phyloP scores from a whole-genome alignment of 2,797 vertebrate genomes.

The Enteromius argenteus region DNA sequence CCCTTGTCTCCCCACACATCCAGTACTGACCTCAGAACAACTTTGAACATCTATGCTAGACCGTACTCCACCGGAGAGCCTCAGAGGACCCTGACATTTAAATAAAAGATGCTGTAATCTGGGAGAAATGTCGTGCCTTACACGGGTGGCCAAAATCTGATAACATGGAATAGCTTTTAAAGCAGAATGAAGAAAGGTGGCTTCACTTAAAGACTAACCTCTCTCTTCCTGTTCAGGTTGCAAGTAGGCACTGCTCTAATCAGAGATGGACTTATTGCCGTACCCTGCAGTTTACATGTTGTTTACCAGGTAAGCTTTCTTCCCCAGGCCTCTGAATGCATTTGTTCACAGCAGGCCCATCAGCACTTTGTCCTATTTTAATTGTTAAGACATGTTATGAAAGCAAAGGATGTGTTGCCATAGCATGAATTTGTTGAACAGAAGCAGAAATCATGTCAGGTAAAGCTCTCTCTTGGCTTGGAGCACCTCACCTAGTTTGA shows the following conservation, averaged over 20 bases:
- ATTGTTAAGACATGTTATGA: slow-evolving; percentile 65
- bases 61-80: slow-evolving; percentile 63
- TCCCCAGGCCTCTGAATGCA: slow-evolving; percentile 11
- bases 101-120: slow-evolving; percentile 79
- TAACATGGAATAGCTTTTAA: slow-evolving; percentile 78
- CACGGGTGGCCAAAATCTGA: slow-evolving; percentile 72
- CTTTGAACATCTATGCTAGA: slow-evolving; percentile 71
- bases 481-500: slow-evolving; percentile 70
- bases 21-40: slow-evolving; percentile 65
- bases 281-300: slow-evolving; percentile 68
- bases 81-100: slow-evolving; percentile 76
- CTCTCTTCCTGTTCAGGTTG: slow-evolving; percentile 67
- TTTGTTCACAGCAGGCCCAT: slow-evolving; percentile 29
- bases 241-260: slow-evolving; percentile 62
- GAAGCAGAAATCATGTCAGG: slow-evolving; percentile 71
- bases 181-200: slow-evolving; percentile 64
- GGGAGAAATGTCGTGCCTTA: slow-evolving; percentile 66
- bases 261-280: slow-evolving; percentile 70
- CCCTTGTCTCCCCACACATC: slow-evolving; percentile 51
- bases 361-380: slow-evolving; percentile 26
- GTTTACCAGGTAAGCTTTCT: slow-evolving; percentile 51
- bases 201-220: slow-evolving; percentile 68
- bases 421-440: slow-evolving; percentile 59
- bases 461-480: slow-evolving; percentile 68
- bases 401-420: slow-evolving; percentile 49